Base-by-base conservation (phyloP, 2,888 invertebrate genomes). In the Epicampocera succincta region DNA sequence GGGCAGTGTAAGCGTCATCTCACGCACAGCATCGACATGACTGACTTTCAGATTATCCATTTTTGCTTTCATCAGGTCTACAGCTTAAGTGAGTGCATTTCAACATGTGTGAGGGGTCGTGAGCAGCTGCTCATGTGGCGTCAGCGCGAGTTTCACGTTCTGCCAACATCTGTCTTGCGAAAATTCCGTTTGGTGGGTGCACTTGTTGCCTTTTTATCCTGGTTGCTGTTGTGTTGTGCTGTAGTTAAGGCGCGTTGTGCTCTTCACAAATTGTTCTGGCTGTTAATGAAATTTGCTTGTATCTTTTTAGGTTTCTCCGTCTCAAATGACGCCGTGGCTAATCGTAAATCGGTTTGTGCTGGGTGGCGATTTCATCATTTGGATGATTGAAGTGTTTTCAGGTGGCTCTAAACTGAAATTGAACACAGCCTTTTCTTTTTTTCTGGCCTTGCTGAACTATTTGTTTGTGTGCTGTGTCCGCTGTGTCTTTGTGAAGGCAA, bases 321-420 rank as follows among this genome's bases (percentile, higher is more conserved):
- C 83, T 19, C 74, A 85, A 33, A 87, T 89, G 81, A 83, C 85
- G 33, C 84, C 85, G 5, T 88, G 87, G 86, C 54, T 88, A 15
- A 85, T 82, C 21, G 84, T 87, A 48, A 87, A 86, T 77, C 84
- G 82, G 50, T 80, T 85, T 50, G 82, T 85, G 25, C 79, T 87
- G 68, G 71, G 66, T n/a, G 74, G 85, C 13, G 87, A 88, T 74
- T 60, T 87, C 50, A 54, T 86, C 61, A 82, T 86, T 4, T 88
- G 87, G 86, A 52, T 85, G 48, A 65, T 84, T 1, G 87, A 86
- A 72, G 65, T 86, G 12, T 42, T 87, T 19, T 75, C 85, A 42
- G 85, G 85, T 11, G 81, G 80, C 80, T 85, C 81, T 48, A 77
- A 84, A 80, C 46, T 88, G 19, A 85, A 85, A 54, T 65, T 85